Evolutionary conservation across 2,888 invertebrate genomes (phyloP).

Genomic region (Philereme transversata): DNA sequence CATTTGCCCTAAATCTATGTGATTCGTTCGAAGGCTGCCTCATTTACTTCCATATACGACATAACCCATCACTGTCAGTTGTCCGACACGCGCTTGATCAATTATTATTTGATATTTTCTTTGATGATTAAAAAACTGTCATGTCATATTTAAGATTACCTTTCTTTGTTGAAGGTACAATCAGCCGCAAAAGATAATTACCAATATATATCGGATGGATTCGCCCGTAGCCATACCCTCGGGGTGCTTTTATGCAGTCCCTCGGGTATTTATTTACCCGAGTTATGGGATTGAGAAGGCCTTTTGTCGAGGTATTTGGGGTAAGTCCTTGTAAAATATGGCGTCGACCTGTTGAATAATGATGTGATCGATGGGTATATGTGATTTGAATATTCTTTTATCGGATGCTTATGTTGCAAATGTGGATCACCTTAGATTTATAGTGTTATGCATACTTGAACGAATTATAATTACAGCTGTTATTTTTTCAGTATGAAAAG

Average conservation of each 20-base stretch:
- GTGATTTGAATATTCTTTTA: background rate
- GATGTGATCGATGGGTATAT: slow-evolving; percentile 15
- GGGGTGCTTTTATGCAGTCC: slow-evolving; percentile 10
- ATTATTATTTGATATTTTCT: too few species aligned
- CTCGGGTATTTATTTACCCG: slow-evolving; percentile 20
- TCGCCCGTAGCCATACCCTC: background rate
- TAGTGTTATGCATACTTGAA: too few species aligned
- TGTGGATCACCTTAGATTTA: background rate
- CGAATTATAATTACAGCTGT: too few species aligned
- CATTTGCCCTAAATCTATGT: too few species aligned
- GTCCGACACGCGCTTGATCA: too few species aligned
- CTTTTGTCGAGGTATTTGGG: slow-evolving; percentile 24
- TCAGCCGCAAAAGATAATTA: slow-evolving; percentile 41
- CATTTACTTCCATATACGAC: too few species aligned
- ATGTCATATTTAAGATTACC: too few species aligned
- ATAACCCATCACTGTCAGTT: too few species aligned
- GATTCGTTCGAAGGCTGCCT: too few species aligned
- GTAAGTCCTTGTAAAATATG: slow-evolving; percentile 23
- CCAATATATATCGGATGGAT: slow-evolving; percentile 21
- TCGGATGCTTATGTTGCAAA: background rate
- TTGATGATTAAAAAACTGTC: too few species aligned
- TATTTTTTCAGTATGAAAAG: too few species aligned
- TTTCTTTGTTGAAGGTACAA: slow-evolving; percentile 25
- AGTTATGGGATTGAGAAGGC: slow-evolving; percentile 13
- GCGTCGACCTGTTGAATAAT: slow-evolving; percentile 26